Percentiles rank a stretch among this genome's conserved stretches.
Conservation (phyloP, 2,797 vertebrate species). For the Sebastes nivosus region DNA sequence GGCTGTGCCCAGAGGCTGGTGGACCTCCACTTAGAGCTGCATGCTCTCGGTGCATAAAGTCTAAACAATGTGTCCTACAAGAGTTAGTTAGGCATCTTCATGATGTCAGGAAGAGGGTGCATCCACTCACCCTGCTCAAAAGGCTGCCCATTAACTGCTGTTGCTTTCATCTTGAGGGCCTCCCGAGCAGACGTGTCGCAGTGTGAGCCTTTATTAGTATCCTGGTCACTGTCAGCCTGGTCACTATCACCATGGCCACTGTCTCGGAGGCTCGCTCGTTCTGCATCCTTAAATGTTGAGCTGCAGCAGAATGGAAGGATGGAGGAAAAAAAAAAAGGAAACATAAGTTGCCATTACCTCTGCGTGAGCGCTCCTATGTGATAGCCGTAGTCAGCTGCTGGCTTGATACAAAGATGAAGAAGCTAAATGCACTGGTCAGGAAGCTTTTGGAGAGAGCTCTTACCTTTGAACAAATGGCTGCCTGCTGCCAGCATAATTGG, state of each 20-base stretch:
- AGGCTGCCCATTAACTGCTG: slow-evolving; percentile 95
- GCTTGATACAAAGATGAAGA: slow-evolving; percentile 61
- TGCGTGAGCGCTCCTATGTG: slow-evolving; percentile 48
- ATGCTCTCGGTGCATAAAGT: slow-evolving; percentile 37
- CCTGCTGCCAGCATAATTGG: slow-evolving; percentile 99
- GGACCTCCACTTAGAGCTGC: slow-evolving; percentile 27
- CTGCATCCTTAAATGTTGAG: slow-evolving; percentile 99
- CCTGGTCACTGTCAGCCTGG: slow-evolving; percentile 99
- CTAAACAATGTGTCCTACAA: slow-evolving; percentile 58
- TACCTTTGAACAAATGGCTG: slow-evolving; percentile 99
- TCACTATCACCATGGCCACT: slow-evolving; percentile 99
- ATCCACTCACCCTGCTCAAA: slow-evolving; percentile 93
- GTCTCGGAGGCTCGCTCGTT: slow-evolving; percentile 99
- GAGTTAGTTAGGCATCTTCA: slow-evolving; percentile 74
- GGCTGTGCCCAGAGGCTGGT: background rate
- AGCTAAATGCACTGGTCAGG: slow-evolving; percentile 82
- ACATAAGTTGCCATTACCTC: slow-evolving; percentile 60
- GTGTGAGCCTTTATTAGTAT: slow-evolving; percentile 99
- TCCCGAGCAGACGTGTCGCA: slow-evolving; percentile 99
- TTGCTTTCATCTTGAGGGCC: slow-evolving; percentile 99
- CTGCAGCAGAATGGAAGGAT: slow-evolving; percentile 85
- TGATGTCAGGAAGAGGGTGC: slow-evolving; percentile 66
- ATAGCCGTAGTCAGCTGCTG: slow-evolving; percentile 52
- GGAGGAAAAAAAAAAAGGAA: slow-evolving; percentile 17
- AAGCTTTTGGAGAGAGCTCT: slow-evolving; percentile 88